Evolutionary conservation across 2,797 vertebrate genomes (phyloP).

Genomic region (Varecia variegata): DNA sequence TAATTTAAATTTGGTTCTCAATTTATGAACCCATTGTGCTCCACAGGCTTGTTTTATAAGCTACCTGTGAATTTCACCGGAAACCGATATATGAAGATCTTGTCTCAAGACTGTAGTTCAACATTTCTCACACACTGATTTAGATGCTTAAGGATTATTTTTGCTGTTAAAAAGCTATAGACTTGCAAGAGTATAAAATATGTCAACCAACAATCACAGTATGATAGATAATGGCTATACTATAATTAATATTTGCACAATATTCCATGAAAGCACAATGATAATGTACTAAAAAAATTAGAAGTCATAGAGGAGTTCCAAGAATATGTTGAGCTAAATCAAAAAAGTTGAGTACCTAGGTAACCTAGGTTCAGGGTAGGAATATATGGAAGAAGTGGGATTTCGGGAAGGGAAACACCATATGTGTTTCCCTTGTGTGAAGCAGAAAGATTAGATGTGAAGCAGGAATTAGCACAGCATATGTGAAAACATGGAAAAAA

Average conservation of each 20-base stretch:
- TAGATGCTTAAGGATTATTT: background rate
- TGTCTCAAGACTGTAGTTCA: background rate
- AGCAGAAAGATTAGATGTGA: too few relatives aligned
- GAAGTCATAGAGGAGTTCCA: background rate
- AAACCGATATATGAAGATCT: background rate
- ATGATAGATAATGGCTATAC: background rate
- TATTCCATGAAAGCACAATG: background rate
- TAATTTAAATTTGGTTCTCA: background rate
- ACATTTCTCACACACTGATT: background rate
- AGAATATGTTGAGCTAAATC: background rate
- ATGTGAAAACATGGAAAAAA: background rate
- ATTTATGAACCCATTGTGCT: background rate
- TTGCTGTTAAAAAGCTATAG: background rate
- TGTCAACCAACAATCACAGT: background rate
- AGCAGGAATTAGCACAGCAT: background rate
- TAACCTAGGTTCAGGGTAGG: background rate
- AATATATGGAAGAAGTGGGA: background rate
- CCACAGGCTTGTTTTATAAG: background rate
- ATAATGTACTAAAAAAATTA: background rate
- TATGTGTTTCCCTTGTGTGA: too few relatives aligned
- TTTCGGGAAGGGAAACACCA: background rate
- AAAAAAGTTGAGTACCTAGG: background rate
- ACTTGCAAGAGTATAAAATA: background rate
- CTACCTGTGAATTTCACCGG: background rate
- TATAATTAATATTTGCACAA: background rate